Percentiles rank a stretch among this genome's conserved stretches.
phyloP scores from a whole-genome alignment of 1,140 invertebrate genomes.

The Drosophila lowei region DNA sequence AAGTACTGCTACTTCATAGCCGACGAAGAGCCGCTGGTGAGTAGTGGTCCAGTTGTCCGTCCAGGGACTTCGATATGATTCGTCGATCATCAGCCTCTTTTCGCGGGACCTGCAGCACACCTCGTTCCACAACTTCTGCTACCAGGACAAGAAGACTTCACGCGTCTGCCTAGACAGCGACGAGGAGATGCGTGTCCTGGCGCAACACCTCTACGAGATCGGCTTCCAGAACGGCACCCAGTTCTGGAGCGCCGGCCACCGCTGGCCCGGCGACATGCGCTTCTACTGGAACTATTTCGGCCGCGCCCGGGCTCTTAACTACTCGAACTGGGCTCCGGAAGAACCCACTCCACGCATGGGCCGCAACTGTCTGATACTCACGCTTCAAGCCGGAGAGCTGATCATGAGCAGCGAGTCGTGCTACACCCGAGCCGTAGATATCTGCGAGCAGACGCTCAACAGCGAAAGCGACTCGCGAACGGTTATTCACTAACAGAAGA shows the following conservation, averaged over 20 bases:
- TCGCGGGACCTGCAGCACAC: constrained; percentile 30
- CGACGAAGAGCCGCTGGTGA: constrained; percentile 55
- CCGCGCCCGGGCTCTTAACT: constrained; percentile 49
- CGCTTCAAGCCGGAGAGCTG: constrained; percentile 37
- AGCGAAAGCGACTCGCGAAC: constrained; percentile 32
- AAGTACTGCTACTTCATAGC: constrained; percentile 63
- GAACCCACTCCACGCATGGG: constrained; percentile 63
- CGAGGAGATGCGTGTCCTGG: constrained; percentile 58
- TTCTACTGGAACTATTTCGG: constrained; percentile 76
- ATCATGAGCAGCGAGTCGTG: constrained; percentile 64
- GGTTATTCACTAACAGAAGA: constrained; percentile 39
- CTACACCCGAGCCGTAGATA: constrained; percentile 49
- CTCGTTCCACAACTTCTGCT: constrained; percentile 70
- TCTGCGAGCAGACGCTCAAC: constrained; percentile 57
- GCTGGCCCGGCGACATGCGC: constrained; percentile 57
- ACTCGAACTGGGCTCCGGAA: constrained; percentile 57
- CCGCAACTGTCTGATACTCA: constrained; percentile 59
- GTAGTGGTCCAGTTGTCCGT: background rate
- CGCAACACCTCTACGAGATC: constrained; percentile 42
- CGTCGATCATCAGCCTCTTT: background rate
- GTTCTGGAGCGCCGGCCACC: constrained; percentile 70
- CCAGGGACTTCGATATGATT: background rate
- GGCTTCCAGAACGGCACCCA: constrained; percentile 55
- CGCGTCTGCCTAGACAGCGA: constrained; percentile 63
- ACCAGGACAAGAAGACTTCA: constrained; percentile 66